Evolutionary conservation across 2,113 vertebrate species (phyloP).

Genomic region (Hippocampus mohnikei): DNA sequence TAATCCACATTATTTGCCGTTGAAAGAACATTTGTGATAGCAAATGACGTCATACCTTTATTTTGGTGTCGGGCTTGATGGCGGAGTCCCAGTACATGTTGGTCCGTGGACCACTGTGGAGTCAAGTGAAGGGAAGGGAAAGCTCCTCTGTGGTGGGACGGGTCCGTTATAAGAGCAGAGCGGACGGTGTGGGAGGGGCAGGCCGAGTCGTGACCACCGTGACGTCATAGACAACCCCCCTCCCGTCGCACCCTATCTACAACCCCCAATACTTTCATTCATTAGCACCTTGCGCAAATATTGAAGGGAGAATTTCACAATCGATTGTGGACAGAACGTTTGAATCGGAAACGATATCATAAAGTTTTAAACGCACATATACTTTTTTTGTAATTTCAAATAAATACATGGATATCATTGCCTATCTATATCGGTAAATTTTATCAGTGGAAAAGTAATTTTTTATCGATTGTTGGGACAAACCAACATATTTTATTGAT

Average conservation of each 20-base stretch:
- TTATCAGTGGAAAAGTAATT: background rate
- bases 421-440: background rate
- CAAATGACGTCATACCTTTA: conserved; percentile 37
- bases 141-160: conserved; percentile 24
- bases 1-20: background rate
- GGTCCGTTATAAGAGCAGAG: conserved; percentile 63
- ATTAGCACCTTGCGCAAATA: conserved; percentile 26
- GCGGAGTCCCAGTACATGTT: conserved; percentile 53
- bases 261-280: conserved; percentile 57
- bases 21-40: background rate
- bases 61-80: conserved; percentile 35
- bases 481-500: no score
- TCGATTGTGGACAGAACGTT: no score
- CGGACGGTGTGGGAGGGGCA: conserved; percentile 41
- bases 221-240: conserved; percentile 55
- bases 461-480: background rate
- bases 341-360: no score
- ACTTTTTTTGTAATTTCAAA: no score
- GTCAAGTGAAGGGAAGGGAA: background rate
- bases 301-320: no score
- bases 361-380: no score
- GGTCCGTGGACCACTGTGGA: conserved; percentile 9
- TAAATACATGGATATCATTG: background rate
- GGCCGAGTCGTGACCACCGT: conserved; percentile 71
- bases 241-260: background rate